Base-by-base conservation (phyloP, 2,113 vertebrate species). In the Chionis minor region DNA sequence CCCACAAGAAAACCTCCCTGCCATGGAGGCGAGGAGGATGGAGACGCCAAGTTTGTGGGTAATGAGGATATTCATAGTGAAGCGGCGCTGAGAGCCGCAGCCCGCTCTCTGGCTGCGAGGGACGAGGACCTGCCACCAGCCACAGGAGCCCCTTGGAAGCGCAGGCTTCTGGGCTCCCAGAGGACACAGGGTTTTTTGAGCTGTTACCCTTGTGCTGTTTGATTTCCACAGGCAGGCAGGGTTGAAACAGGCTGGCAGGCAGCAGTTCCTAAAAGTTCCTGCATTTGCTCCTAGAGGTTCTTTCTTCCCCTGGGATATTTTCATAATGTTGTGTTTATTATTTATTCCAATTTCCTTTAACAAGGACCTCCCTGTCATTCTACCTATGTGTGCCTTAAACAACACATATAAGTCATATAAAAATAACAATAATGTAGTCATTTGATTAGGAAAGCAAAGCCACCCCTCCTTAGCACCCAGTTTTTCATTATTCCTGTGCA, bases 21-120 rank as follows among this genome's bases (percentile, higher is more conserved):
- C 28, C 28, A 14, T 0, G 3, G 6, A 35, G 45, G 19, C 0
- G 0, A 42, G 69, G 33, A 21, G 44, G 74, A 9, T 1, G 4
- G 28, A 35, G 28, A 38, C 0, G 2, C 51, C 52, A 26, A 55
- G 16, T 45, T 27, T 79, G 51, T 22, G 69, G 59, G 30, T 54
- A 19, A 33, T 16, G 45, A 63, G 51, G 67, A 22, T 59, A 13
- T 28, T 70, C 12, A 18, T 12, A 47, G 23, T 2, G 24, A n/a
- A 65, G 23, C 9, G 0, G 1, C 7, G 28, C 67, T 30, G 65
- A 86, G 88, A 78, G 33, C 9, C 15, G 21, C 69, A 71, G 27
- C 67, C 38, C 6, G 27, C 40, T 77, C 58, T 33, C 79, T 58
- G 79, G 20, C 47, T 85, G 16, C 0, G 1, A 54, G 75, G 32